Base-by-base conservation (phyloP, 2,888 invertebrate genomes). In the Lithophane semibrunnea region DNA sequence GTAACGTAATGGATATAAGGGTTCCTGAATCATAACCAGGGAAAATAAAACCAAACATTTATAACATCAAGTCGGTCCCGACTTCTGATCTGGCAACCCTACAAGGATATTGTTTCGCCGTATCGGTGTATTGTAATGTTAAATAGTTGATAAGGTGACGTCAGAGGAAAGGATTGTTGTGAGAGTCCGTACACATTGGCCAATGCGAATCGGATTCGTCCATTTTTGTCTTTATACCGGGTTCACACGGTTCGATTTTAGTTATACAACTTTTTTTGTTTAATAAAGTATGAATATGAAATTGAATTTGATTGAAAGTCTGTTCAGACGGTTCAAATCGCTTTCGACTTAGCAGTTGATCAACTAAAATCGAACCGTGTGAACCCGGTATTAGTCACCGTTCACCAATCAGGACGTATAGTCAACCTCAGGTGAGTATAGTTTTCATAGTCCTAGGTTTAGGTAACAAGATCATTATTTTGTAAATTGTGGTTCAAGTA, bases 111-210 rank as follows among this genome's bases (percentile, higher is more conserved):
- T 75, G 75, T 80, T 83, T 68, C 87, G 77, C 86, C 85, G 88
- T 81, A 85, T 81, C 79, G 86, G 80, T 83, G 86, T 86, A 78
- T 56, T 69, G 29, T 80, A 79, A 76, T 73, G 75, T 87, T 81
- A 74, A 77, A 68, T 82, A 84, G 74, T 80, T 77, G 21, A 29
- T 74, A 79, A 79, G 70, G 13, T 75, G 71, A 79, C 49, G 47
- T 78, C 56, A 49, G 42, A 70, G 44, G 60, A 44, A 54, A 64
- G 29, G 13, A 67, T 52, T 72, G 52, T 75, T 78, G 71, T 78
- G 63, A 66, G 42, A 61, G 13, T 70, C 29, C 18, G 65, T 80
- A 64, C 29, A 44, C n/a, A 63, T 54, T 58, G 29, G 68, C 24
- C 8, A 2, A 42, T 66, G 21, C 37, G 52, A n/a, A 24, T 73